Percentiles rank a stretch among this genome's conserved stretches.
These are phyloP conservation scores for Sminthurides bifidus DNA, from an alignment of 1,140 invertebrate genomes.

Conservation along the genomic window DNA sequence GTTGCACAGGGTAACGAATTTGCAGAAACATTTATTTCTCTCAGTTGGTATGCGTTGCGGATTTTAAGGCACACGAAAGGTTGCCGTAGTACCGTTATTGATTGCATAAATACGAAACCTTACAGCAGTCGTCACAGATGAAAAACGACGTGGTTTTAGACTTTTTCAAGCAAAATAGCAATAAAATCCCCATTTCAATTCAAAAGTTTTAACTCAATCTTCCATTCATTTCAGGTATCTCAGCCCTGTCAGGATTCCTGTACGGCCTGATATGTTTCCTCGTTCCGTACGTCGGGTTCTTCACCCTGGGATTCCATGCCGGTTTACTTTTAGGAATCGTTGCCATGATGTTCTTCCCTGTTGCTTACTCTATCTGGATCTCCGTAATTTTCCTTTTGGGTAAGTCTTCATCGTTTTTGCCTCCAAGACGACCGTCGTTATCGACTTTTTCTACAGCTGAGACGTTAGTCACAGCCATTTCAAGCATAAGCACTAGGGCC, in stretches of 20 bases:
- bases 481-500: too few relatives aligned
- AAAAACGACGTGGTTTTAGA: too few relatives aligned
- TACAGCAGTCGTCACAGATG: too few relatives aligned
- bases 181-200: neutral
- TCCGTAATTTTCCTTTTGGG: constrained; percentile 54
- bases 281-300: constrained; percentile 69
- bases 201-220: constrained; percentile 1
- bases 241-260: constrained; percentile 47
- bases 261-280: constrained; percentile 69
- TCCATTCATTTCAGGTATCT: constrained; percentile 13
- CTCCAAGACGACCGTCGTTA: too few relatives aligned
- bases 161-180: neutral
- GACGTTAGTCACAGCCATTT: too few relatives aligned
- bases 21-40: neutral
- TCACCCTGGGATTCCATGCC: constrained; percentile 69
- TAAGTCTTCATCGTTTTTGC: constrained; percentile 50
- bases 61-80: neutral
- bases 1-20: too few relatives aligned
- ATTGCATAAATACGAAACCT: neutral
- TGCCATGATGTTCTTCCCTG: constrained; percentile 39
- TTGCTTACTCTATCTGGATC: constrained; percentile 44
- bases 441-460: too few relatives aligned
- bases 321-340: constrained; percentile 53
- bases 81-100: neutral
- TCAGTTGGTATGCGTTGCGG: neutral